Percentiles rank a stretch among this genome's conserved stretches.
phyloP scores from a whole-genome alignment of 2,888 invertebrate genomes.

The Dinocampus coccinellae region DNA sequence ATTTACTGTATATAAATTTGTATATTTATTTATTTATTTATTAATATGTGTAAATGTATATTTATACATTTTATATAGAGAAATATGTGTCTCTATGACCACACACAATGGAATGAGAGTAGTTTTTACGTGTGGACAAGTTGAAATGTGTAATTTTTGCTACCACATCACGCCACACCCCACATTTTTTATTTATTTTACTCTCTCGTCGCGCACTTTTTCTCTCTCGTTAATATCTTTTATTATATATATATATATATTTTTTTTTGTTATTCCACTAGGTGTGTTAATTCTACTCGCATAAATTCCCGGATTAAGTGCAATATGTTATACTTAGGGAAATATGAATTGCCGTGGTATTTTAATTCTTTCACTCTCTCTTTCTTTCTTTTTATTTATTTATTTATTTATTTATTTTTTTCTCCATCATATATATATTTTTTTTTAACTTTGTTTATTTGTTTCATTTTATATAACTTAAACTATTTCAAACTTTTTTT shows the following conservation, averaged over 20 bases:
- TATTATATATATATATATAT: too few relatives aligned
- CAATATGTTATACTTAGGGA: conserved; percentile 66
- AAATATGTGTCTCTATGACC: too few relatives aligned
- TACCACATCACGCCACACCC: conserved; percentile 41
- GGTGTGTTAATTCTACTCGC: conserved; percentile 63
- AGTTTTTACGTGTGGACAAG: conserved; percentile 13
- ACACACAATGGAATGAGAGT: conserved; percentile 8
- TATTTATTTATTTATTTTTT: conserved; percentile 9
- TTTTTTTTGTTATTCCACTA: conserved; percentile 46
- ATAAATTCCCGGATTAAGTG: conserved; percentile 65
- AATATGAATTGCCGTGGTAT: conserved; percentile 48
- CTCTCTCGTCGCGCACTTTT: too few relatives aligned
- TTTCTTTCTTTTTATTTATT: conserved; percentile 23
- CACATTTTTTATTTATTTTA: neutral
- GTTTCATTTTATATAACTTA: neutral
- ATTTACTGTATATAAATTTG: neutral
- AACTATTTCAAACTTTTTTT: too few relatives aligned
- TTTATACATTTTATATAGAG: neutral
- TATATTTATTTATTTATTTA: neutral
- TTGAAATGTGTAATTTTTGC: neutral
- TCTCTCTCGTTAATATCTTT: too few relatives aligned
- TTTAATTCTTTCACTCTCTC: neutral
- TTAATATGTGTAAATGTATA: neutral
- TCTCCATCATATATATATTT: neutral
- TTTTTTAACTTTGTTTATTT: conserved; percentile 17